These are phyloP conservation scores for Agrotis puta DNA, from an alignment of 2,888 invertebrate genomes.

Conservation along the genomic window DNA sequence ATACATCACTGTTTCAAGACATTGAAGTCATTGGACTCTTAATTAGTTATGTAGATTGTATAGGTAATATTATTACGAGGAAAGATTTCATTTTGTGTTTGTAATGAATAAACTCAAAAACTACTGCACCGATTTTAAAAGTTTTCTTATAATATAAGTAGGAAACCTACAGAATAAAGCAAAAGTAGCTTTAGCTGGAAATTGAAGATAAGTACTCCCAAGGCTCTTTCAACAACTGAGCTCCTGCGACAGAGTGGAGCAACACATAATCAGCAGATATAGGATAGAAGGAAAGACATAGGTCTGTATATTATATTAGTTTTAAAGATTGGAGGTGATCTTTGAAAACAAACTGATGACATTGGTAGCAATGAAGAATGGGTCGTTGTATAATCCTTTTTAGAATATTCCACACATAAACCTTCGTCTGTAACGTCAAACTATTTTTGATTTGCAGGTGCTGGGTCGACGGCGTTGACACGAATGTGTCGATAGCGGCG, in stretches of 20 bases:
- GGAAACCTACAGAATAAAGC: neutral
- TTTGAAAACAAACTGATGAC: neutral
- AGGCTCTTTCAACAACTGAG: neutral
- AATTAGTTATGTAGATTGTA: too few relatives aligned
- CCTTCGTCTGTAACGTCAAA: neutral
- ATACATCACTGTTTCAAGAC: too few relatives aligned
- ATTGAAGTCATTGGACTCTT: too few relatives aligned
- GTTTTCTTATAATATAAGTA: too few relatives aligned
- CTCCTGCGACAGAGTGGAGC: neutral
- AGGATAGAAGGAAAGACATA: neutral
- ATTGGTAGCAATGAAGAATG: neutral
- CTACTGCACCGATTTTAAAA: too few relatives aligned
- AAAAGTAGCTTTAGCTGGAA: neutral
- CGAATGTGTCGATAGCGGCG: conserved; percentile 86
- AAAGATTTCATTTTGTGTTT: too few relatives aligned
- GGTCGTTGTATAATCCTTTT: neutral
- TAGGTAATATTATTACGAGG: too few relatives aligned
- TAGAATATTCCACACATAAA: neutral
- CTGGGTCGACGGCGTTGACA: conserved; percentile 92
- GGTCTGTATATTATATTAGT: neutral
- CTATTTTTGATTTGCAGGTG: conserved; percentile 87
- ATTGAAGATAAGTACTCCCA: neutral
- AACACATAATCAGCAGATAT: neutral
- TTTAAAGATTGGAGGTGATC: neutral
- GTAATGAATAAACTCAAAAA: too few relatives aligned